Evolutionary conservation across 2,888 invertebrate species (phyloP), one percentile per base, ranked within the genome.

Genomic region (Acheta domesticus): DNA sequence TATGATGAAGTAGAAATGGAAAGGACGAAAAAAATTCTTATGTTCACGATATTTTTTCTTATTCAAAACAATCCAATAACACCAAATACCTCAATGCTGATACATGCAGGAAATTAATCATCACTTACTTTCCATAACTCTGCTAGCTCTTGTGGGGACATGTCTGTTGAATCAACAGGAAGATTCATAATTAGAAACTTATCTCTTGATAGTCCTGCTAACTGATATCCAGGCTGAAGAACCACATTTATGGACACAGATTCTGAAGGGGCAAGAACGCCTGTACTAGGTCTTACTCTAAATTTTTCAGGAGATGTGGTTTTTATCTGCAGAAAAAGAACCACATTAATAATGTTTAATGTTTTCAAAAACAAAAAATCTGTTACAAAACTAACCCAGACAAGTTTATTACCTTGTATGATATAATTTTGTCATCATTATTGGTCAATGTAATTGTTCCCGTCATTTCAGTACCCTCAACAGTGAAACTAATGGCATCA

Each of bases 261-360:
- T 4, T 90, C 90, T 12, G 92, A 92, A 0, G 93, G 91, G 2
- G 89, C 87, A 78, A 98, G 86, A 11, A 92, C 88, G 0, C 97
- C 97, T 11, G 93, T 92, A 84, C 95, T 96, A 0, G 97, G 98
- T 79, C 96, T 91, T 1, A 99, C 98, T 49, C 96, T 89, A 87
- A 96, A 98, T 86, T 97, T 97, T 84, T 97, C 96, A 0, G 98
- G 98, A 0, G 97, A 94, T 5, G 98, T 98, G 19, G 98, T 98
- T 87, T 98, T 95, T 82, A 98, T 93, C 94, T 98, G 88, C 77
- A 89, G 90, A 1, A 78, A 81, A 79, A 83, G 80, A 73, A 76
- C 80, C 77, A 16, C 12, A 23, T 23, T 23, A 14, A 76, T 21
- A 75, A 21, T 12, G 50, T 62, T 77, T 21, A 12, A 74, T n/a